A percentile compares a stretch with the other conserved stretches of the same genome.
Evolutionary conservation across 2,113 vertebrate species (phyloP).

Genomic region (Apaloderma vittatum): DNA sequence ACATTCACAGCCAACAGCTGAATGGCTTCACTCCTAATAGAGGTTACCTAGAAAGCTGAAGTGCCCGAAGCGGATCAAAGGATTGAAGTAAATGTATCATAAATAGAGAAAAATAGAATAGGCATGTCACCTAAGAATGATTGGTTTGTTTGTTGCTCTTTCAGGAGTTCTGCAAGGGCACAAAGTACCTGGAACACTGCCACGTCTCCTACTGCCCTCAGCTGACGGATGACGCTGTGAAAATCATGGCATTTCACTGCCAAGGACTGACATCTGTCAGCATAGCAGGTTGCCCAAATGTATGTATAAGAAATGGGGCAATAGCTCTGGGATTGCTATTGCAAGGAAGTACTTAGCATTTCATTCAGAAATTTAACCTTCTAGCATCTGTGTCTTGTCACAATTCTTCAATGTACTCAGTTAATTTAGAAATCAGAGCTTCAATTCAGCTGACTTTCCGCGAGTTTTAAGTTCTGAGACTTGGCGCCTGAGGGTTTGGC

Average conservation of each 20-base stretch:
- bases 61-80: neutral
- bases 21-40: neutral
- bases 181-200: constrained; percentile 75
- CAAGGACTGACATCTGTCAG: constrained; percentile 71
- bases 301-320: constrained; percentile 21
- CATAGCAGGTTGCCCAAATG: constrained; percentile 81
- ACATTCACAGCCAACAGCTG: neutral
- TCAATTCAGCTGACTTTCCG: neutral
- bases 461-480: neutral
- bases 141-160: neutral
- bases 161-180: constrained; percentile 82
- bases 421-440: neutral
- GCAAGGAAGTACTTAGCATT: neutral
- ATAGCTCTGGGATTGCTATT: neutral
- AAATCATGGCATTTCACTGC: constrained; percentile 80
- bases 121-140: neutral
- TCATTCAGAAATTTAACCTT: neutral
- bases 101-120: neutral
- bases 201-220: constrained; percentile 80
- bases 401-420: neutral
- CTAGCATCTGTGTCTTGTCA: neutral
- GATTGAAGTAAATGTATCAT: neutral
- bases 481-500: neutral
- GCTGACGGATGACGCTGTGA: constrained; percentile 78
- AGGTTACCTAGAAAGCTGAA: neutral